These are phyloP conservation scores for Micromussa lordhowensis DNA, from an alignment of 92 coral and sea anemone species.

Conservation along the genomic window DNA sequence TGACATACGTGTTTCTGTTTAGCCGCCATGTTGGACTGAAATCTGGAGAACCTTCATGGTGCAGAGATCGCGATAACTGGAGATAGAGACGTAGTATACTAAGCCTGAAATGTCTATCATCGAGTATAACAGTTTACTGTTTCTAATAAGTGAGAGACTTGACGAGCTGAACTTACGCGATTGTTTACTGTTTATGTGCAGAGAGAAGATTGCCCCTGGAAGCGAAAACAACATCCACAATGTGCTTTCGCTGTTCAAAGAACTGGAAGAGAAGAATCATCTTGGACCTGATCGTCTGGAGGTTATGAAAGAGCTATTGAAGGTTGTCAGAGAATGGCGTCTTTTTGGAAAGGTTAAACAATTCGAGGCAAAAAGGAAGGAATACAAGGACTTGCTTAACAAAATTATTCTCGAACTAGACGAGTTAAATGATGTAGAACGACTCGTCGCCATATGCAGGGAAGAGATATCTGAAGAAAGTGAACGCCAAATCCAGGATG, in stretches of 20 bases:
- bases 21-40: neutral
- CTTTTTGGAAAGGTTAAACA: neutral
- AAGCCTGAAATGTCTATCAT: neutral
- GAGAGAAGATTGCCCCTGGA: neutral
- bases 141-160: neutral
- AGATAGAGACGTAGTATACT: neutral
- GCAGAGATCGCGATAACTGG: no score
- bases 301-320: neutral
- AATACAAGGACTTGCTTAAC: neutral
- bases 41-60: no score
- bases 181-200: neutral
- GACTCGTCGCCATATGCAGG: neutral
- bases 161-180: neutral
- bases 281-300: neutral
- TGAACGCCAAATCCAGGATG: neutral
- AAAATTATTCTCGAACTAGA: neutral
- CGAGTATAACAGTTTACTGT: neutral
- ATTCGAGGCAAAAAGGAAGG: neutral
- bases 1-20: neutral
- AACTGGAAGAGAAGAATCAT: neutral
- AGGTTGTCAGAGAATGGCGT: neutral
- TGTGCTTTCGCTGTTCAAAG: neutral
- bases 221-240: neutral
- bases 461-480: neutral
- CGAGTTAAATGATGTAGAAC: neutral